Percentiles rank a stretch among this genome's conserved stretches.
Evolutionary conservation across 1,140 invertebrate genomes (phyloP).

Genomic region (Macrosteles quadrilineatus): DNA sequence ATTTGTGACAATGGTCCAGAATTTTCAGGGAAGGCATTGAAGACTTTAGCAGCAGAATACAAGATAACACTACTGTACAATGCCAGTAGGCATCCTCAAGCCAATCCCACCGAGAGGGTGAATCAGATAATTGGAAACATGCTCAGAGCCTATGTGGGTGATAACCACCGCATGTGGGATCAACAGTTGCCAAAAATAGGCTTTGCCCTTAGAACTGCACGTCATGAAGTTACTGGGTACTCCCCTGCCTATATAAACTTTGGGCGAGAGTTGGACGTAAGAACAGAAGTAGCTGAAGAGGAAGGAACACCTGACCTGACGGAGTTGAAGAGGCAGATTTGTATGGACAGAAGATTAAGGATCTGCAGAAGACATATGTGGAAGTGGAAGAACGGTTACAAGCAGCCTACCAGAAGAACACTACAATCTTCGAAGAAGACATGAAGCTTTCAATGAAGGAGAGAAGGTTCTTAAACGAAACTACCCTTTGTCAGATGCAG

Average conservation of each 20-base stretch:
- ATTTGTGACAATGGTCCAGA: neutral
- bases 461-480: neutral
- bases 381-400: neutral
- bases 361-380: neutral
- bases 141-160: neutral
- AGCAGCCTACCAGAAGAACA: neutral
- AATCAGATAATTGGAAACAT: neutral
- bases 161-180: neutral
- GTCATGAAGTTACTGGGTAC: neutral
- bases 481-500: neutral
- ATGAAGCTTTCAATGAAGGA: neutral
- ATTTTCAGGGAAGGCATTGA: neutral
- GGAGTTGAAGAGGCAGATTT: neutral
- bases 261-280: neutral
- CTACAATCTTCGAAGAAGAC: slow-evolving; percentile 2
- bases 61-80: neutral
- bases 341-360: neutral
- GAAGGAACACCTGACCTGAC: neutral
- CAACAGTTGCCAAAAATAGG: neutral
- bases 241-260: neutral
- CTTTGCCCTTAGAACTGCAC: neutral
- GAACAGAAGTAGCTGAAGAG: neutral
- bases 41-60: neutral
- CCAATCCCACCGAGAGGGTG: neutral
- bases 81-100: neutral